phyloP scores from a whole-genome alignment of 2,113 vertebrate genomes.

The Poecilia latipinna region DNA sequence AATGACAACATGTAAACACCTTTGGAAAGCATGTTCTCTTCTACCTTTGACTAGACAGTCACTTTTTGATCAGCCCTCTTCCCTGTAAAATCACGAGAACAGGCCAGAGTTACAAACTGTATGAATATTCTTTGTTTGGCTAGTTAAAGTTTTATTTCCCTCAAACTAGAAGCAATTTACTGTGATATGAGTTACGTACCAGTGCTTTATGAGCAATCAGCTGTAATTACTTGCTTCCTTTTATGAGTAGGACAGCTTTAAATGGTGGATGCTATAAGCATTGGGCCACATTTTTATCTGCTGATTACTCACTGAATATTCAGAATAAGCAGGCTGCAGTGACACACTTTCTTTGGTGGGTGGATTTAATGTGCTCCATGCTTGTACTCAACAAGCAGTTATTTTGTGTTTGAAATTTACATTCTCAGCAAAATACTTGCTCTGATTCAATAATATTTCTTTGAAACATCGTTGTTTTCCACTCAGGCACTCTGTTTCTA shows the following conservation, averaged over 20 bases:
- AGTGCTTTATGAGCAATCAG: neutral
- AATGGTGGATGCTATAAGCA: neutral
- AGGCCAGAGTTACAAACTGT: neutral
- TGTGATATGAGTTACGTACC: neutral
- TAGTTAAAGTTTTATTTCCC: neutral
- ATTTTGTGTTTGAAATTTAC: slow-evolving; percentile 4
- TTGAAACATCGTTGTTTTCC: neutral
- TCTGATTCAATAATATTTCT: slow-evolving; percentile 6
- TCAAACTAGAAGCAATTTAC: neutral
- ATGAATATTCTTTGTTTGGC: neutral
- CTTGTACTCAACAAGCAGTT: slow-evolving; percentile 7
- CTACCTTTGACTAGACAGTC: neutral
- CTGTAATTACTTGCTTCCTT: slow-evolving; percentile 5
- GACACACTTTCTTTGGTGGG: neutral
- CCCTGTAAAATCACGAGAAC: neutral
- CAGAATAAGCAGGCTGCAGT: neutral
- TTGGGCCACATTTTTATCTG: neutral
- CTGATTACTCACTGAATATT: neutral
- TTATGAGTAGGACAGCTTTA: neutral
- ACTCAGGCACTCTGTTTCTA: neutral
- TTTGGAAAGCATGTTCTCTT: too few relatives aligned
- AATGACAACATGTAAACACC: too few relatives aligned
- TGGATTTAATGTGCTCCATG: neutral
- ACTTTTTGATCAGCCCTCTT: too few relatives aligned
- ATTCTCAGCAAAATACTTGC: slow-evolving; percentile 8